A percentile compares a stretch with the other conserved stretches of the same genome.
Conservation (phyloP, 2,113 vertebrate species). For the Orientallactaga bullata region DNA sequence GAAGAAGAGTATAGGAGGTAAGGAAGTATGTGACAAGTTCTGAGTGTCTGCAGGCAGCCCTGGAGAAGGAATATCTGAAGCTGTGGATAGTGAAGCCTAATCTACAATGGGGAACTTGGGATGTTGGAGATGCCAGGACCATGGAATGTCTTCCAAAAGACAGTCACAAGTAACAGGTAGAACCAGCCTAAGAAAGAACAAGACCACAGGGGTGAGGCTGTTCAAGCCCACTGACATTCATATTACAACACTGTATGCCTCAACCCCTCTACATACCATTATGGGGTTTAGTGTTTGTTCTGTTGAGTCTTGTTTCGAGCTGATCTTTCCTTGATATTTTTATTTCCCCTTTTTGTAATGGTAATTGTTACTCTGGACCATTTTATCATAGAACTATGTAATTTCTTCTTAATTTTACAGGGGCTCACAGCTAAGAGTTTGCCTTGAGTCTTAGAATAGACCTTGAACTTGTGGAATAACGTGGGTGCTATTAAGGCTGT, state of each 20-base stretch:
- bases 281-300: not conserved
- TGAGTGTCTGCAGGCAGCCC: not conserved
- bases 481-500: not conserved
- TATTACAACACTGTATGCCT: not conserved
- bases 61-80: not conserved
- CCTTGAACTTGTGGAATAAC: not conserved
- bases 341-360: not conserved
- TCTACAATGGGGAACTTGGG: not conserved
- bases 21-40: too few relatives aligned
- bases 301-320: not conserved
- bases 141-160: not conserved
- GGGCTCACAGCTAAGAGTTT: not conserved
- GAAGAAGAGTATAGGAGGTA: not conserved
- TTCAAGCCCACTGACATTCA: not conserved
- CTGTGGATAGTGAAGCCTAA: not conserved
- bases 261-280: not conserved
- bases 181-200: not conserved
- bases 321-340: not conserved
- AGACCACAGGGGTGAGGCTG: not conserved
- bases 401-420: not conserved
- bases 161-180: not conserved
- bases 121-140: not conserved
- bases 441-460: not conserved
- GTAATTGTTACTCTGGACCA: not conserved
- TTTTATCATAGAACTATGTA: too few relatives aligned